These are phyloP conservation scores for Heliconius ismenius DNA, from an alignment of 2,888 invertebrate species.

Conservation along the genomic window DNA sequence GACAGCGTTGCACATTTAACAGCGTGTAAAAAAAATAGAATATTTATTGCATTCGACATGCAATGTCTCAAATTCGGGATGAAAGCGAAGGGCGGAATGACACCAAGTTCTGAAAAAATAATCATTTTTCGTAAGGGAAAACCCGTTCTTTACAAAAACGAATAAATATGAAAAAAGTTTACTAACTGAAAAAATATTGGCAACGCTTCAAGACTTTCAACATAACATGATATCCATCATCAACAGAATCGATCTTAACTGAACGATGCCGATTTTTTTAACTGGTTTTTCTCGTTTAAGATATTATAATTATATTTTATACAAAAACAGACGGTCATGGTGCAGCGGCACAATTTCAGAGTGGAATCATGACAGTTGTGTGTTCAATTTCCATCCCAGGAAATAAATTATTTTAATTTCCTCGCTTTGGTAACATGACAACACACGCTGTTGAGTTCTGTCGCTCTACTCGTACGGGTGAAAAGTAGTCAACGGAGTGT, in stretches of 20 bases:
- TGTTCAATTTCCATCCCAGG: neutral
- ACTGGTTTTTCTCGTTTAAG: neutral
- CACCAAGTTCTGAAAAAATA: neutral
- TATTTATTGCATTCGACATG: neutral
- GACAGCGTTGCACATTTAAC: too few relatives aligned
- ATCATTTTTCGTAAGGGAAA: neutral
- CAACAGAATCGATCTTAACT: neutral
- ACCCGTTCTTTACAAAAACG: neutral
- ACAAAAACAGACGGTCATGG: neutral
- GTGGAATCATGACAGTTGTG: neutral
- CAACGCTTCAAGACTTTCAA: neutral
- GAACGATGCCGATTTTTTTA: neutral
- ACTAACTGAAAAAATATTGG: neutral
- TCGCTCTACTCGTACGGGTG: neutral
- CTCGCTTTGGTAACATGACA: too few relatives aligned
- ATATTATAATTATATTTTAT: neutral
- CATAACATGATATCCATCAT: conserved; percentile 4
- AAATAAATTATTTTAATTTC: too few relatives aligned
- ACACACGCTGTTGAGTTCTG: too few relatives aligned
- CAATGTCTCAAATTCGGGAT: too few relatives aligned
- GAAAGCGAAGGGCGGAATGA: neutral
- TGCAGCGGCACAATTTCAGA: neutral
- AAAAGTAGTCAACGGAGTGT: neutral
- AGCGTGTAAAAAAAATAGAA: too few relatives aligned
- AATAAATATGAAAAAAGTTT: neutral